Evolutionary conservation across 2,797 vertebrate species (phyloP).

Genomic region (Staurois parvus): DNA sequence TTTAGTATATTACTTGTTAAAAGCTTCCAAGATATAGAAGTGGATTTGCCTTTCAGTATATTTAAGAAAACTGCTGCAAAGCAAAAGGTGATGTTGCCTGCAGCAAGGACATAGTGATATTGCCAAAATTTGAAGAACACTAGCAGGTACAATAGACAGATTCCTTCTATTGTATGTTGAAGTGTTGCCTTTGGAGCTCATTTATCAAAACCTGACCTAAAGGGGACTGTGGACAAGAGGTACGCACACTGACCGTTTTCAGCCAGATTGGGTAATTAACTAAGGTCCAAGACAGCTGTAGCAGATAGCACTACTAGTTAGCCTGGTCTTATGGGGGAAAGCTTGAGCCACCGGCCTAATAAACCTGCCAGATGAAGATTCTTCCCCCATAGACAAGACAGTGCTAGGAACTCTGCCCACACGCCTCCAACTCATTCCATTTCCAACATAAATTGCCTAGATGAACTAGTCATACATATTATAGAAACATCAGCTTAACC

Average conservation of each 20-base stretch:
- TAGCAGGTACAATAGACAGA: not conserved
- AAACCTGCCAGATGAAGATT: too few relatives aligned
- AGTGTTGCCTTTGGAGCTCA: not conserved
- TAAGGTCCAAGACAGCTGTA: too few relatives aligned
- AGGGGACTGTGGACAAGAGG: not conserved
- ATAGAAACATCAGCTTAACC: too few relatives aligned
- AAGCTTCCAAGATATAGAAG: not conserved
- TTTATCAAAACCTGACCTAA: not conserved
- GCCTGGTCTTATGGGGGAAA: too few relatives aligned
- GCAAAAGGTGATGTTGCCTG: not conserved
- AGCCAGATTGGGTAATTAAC: not conserved
- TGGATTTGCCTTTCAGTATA: not conserved
- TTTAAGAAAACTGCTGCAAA: not conserved
- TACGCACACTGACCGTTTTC: not conserved
- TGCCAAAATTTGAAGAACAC: not conserved
- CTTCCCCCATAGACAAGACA: too few relatives aligned
- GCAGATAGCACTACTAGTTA: too few relatives aligned
- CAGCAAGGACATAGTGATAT: not conserved
- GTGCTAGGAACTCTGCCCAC: too few relatives aligned
- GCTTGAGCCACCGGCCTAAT: too few relatives aligned
- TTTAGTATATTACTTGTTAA: not conserved
- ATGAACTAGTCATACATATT: too few relatives aligned
- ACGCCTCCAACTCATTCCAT: too few relatives aligned
- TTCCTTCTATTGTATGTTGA: not conserved
- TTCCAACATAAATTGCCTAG: too few relatives aligned